Conservation (phyloP, 2,113 vertebrate species). For the Oryzias javanicus region DNA sequence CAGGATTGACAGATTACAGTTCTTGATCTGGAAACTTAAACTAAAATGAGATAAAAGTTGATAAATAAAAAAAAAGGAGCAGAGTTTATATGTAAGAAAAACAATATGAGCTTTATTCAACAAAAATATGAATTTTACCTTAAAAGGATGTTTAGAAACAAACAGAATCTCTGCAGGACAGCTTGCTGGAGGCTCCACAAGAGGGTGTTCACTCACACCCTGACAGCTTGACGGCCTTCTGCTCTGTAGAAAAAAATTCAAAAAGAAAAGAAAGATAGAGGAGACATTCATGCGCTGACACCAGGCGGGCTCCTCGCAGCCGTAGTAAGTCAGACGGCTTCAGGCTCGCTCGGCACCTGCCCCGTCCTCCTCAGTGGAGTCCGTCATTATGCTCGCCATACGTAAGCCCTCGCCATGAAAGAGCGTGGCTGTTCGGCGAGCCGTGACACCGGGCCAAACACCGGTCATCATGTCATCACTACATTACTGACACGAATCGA, state of each 20-base stretch:
- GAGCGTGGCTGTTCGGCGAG: constrained; percentile 49
- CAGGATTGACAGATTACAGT: too few species aligned
- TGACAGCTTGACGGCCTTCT: constrained; percentile 42
- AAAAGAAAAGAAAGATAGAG: constrained; percentile 4
- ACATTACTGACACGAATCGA: constrained; percentile 37
- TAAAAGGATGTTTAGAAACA: constrained; percentile 45
- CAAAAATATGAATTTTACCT: constrained; percentile 35
- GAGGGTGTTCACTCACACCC: constrained; percentile 61
- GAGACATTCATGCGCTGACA: constrained; percentile 59
- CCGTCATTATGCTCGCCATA: constrained; percentile 26
- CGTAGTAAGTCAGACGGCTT: constrained; percentile 34
- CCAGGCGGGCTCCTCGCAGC: constrained; percentile 38
- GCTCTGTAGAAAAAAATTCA: constrained; percentile 44
- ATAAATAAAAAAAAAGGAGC: too few species aligned
- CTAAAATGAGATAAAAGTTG: too few species aligned
- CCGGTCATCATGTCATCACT: constrained; percentile 60
- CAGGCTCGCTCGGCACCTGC: constrained; percentile 56
- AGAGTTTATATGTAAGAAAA: too few species aligned
- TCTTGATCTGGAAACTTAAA: too few species aligned
- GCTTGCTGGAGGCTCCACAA: constrained; percentile 48
- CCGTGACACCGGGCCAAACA: constrained; percentile 38
- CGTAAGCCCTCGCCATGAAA: constrained; percentile 45
- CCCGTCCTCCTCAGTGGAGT: constrained; percentile 36
- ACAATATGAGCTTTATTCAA: too few species aligned
- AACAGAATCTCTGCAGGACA: constrained; percentile 30